Base-by-base conservation (phyloP, 2,113 vertebrate species). In the Phyllostomus hastatus region DNA sequence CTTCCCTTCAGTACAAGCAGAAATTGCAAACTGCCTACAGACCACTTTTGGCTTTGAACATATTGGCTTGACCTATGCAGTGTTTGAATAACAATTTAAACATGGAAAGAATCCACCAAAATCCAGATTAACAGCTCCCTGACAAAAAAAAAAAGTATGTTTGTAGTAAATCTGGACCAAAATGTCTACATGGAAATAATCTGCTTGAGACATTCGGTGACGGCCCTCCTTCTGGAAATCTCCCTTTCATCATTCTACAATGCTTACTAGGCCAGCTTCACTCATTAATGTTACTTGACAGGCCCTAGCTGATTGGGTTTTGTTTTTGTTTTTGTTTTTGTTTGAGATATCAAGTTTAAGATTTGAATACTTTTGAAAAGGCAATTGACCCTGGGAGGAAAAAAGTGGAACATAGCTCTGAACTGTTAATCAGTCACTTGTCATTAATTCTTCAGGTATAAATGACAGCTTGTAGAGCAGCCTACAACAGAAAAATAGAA, bases 401-500 rank as follows among this genome's bases (percentile, higher is more conserved):
- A 90, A 90, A 66, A 43, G 72, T 70, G 38, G 52, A 94, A 50
- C 43, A 43, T 35, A 54, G 28, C 26, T 59, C 48, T 69, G 85
- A 92, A 66, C 75, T 81, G 38, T 90, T 84, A 73, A 88, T 94
- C 14, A n/a, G 38, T 69, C 43, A 72, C 69, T 95, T 81, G 52
- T 94, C 84, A 50, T 84, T 88, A 76, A 90, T 70, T n/a, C 57
- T 84, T 66, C 41, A 88, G 41, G 64, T 78, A 35, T 31, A 43
- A 81, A 78, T 14, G 72, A 73, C 66, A 10, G 10, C 43, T 43
- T 43, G 43, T 43, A 43, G 48, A 94, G 28, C 2, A 41, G 76
- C 28, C 33, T 57, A 33, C 43, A 92, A 35, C 20, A 84, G 38
- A 90, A 61, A 64, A 54, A 38, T 4, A n/a, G 28, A 57, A 92